A percentile compares a stretch with the other conserved stretches of the same genome.
Evolutionary conservation across 2,113 vertebrate species (phyloP).

Genomic region (Arizona elegans): DNA sequence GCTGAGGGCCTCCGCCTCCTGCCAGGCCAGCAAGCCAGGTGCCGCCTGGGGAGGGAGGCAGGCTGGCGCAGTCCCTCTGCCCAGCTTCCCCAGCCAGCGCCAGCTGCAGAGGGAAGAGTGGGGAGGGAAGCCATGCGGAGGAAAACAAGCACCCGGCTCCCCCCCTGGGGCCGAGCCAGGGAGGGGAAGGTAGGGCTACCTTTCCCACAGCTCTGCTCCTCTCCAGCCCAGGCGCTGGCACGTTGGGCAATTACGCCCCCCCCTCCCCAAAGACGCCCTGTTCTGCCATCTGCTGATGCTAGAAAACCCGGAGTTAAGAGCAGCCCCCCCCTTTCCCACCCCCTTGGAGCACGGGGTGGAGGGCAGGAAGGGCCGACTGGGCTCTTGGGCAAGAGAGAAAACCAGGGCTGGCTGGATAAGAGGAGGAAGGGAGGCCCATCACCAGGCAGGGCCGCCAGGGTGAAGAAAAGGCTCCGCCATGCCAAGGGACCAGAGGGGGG

Average conservation of each 20-base stretch:
- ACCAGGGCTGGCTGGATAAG: not conserved
- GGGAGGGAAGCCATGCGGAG: not conserved
- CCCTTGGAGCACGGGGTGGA: not conserved
- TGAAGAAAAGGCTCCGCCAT: not conserved
- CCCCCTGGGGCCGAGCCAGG: not conserved
- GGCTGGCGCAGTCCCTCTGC: not conserved
- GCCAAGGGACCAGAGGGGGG: not conserved
- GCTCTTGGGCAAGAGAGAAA: not conserved
- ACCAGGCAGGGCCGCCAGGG: not conserved
- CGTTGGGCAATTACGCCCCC: not conserved
- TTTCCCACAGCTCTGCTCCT: not conserved
- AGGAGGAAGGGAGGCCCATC: not conserved
- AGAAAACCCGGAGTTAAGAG: no score
- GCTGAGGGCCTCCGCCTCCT: not conserved
- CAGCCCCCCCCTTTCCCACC: not conserved
- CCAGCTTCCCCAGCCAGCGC: not conserved
- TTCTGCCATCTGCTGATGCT: not conserved
- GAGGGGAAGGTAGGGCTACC: not conserved
- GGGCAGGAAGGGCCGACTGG: not conserved
- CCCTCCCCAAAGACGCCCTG: not conserved
- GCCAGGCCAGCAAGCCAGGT: not conserved
- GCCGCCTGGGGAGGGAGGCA: not conserved
- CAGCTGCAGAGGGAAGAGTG: not conserved
- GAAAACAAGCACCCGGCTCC: constrained; percentile 12
- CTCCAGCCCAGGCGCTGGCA: not conserved